Evolutionary conservation across 2,113 vertebrate genomes (phyloP).

Genomic region (Excalfactoria chinensis): DNA sequence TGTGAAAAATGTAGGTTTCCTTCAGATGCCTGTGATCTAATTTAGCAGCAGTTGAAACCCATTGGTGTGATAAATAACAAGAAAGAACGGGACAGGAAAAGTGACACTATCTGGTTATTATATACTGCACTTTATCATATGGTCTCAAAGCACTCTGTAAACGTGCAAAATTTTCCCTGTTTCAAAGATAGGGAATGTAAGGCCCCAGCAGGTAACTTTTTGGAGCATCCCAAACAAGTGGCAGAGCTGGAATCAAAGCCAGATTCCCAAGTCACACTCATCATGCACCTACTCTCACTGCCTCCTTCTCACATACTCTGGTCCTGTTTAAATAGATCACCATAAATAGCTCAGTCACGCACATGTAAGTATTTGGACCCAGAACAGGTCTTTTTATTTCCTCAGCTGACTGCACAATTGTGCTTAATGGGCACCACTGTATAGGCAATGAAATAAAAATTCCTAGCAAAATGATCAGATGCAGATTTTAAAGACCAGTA

Average conservation of each 20-base stretch:
- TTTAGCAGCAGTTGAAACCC: constrained; percentile 22
- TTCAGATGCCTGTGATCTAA: background rate
- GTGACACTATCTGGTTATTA: background rate
- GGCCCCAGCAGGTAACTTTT: background rate
- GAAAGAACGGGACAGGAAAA: background rate
- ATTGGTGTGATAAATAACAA: background rate
- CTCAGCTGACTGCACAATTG: background rate
- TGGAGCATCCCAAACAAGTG: background rate
- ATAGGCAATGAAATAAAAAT: background rate
- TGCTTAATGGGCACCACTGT: background rate
- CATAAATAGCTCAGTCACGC: constrained; percentile 1
- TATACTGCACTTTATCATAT: background rate
- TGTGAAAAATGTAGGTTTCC: background rate
- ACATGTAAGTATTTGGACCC: background rate
- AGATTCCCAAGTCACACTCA: background rate
- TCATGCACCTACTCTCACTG: background rate
- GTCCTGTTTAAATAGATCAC: background rate
- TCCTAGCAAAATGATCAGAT: background rate
- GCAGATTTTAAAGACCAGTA: background rate
- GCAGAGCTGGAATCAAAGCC: background rate
- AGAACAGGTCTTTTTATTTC: background rate
- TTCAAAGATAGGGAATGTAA: background rate
- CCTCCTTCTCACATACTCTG: background rate
- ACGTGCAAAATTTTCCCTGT: background rate
- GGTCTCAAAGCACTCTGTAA: background rate